Conservation (phyloP, 2,113 vertebrate genomes). For the Lota lota region DNA sequence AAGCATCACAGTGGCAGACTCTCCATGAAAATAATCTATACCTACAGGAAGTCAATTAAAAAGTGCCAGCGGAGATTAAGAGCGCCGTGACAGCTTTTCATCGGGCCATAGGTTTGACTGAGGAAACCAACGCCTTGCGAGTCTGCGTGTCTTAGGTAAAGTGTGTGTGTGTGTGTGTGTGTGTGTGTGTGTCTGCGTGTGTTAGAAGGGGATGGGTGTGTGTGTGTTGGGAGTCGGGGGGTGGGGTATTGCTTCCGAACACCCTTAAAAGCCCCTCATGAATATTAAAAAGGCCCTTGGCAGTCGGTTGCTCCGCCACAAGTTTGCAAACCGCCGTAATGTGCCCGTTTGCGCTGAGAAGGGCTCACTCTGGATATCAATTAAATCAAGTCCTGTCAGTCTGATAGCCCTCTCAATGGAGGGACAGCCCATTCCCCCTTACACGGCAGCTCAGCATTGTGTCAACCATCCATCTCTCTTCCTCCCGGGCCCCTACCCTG, state of each 20-base stretch:
- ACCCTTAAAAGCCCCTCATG: slow-evolving; percentile 68
- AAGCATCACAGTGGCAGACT: slow-evolving; percentile 72
- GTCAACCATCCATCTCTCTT: slow-evolving; percentile 91
- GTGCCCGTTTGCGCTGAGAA: slow-evolving; percentile 87
- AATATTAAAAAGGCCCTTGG: slow-evolving; percentile 69
- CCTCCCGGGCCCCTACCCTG: slow-evolving; percentile 24
- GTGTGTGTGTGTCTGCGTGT: slow-evolving; percentile 16
- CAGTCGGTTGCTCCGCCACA: slow-evolving; percentile 65
- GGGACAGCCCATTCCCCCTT: slow-evolving; percentile 86
- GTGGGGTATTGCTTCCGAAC: slow-evolving; percentile 42
- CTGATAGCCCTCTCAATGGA: slow-evolving; percentile 90
- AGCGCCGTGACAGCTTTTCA: slow-evolving; percentile 78
- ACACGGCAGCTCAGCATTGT: slow-evolving; percentile 87
- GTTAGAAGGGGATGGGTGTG: slow-evolving; percentile 26
- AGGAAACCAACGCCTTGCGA: slow-evolving; percentile 33
- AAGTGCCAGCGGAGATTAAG: slow-evolving; percentile 90
- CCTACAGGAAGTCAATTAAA: slow-evolving; percentile 95
- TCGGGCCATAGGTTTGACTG: slow-evolving; percentile 69
- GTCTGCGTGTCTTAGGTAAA: slow-evolving; percentile 43
- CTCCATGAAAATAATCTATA: slow-evolving; percentile 86
- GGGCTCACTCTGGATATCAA: slow-evolving; percentile 86
- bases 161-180: slow-evolving; percentile 30
- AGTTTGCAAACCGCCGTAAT: slow-evolving; percentile 94
- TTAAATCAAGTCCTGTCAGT: slow-evolving; percentile 89
- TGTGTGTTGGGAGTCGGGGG: slow-evolving; percentile 42